Evolutionary conservation across 2,797 vertebrate genomes (phyloP), one percentile per base, ranked within the genome.

Genomic region (Erpetoichthys calabaricus): DNA sequence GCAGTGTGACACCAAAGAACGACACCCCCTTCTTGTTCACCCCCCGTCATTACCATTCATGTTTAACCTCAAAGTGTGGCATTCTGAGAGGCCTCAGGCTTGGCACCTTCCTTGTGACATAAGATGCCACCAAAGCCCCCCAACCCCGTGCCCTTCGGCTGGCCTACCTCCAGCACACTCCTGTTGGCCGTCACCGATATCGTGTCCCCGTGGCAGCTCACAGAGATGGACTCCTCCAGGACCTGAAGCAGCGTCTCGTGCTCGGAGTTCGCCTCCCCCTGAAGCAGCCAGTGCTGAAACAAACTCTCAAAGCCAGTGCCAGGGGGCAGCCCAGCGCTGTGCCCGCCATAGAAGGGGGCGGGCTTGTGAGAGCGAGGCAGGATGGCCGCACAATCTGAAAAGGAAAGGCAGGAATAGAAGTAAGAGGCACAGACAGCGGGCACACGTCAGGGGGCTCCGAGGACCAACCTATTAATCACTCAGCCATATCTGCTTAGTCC

Each of bases 151-250:
- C 25, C 25, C 25, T 25, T 25, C 25, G 25, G 25, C 25, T 25
- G 25, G 42, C 45, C 53, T 46, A 67, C 84, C 83, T 82, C 73
- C 60, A 85, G 69, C 61, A 67, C 45, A 55, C 56, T 64, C 44
- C 10, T 66, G 60, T 81, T 73, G 61, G 86, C 56, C 0, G 60
- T 60, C 60, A 83, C 72, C 1, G 59, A 70, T 60, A 88, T 74
- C 52, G 56, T 76, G 59, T 80, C 81, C 1, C 71, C 77, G 8
- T 75, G 72, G 68, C 83, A 86, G 64, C 62, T 69, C 57, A 79
- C 76, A 3, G 67, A 68, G 57, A 86, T 59, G 45, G 70, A 71
- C 53, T 73, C 67, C 3, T 3, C 42, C 7, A 49, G 7, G 47
- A 49, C 47, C 47, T 49, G 3, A 25, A 25, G 47, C 7, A 49